These are phyloP conservation scores for Nyctibius grandis DNA, from an alignment of 2,797 vertebrate species.

Conservation along the genomic window DNA sequence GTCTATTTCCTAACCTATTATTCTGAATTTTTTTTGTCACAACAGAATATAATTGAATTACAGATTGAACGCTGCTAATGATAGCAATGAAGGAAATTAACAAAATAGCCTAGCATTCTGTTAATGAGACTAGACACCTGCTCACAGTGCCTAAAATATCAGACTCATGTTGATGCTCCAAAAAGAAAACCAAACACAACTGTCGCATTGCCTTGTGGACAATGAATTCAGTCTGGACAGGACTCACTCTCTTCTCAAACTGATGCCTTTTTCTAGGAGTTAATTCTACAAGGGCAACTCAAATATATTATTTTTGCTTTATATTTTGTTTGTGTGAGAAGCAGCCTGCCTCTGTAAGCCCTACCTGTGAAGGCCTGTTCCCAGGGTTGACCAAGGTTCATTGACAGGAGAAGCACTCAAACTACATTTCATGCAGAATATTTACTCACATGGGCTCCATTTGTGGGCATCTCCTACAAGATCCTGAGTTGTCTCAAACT, in stretches of 20 bases:
- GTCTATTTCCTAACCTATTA: neutral
- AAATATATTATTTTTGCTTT: neutral
- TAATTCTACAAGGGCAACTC: neutral
- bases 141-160: neutral
- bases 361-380: neutral
- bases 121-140: neutral
- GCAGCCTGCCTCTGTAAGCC: neutral
- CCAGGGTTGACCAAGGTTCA: neutral
- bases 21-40: neutral
- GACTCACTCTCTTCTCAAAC: neutral
- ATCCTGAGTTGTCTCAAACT: neutral
- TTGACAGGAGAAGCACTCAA: neutral
- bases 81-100: neutral
- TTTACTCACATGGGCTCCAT: neutral
- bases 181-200: neutral
- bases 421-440: neutral
- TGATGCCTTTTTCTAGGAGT: neutral
- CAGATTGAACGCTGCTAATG: neutral
- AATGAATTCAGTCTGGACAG: neutral
- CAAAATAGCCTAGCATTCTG: neutral
- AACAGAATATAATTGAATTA: neutral
- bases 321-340: neutral
- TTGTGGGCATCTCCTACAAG: neutral
- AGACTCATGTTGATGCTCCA: neutral
- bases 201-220: rapidly evolving